Base-by-base conservation (phyloP, 2,797 vertebrate species). In the Gallinago stenura region DNA sequence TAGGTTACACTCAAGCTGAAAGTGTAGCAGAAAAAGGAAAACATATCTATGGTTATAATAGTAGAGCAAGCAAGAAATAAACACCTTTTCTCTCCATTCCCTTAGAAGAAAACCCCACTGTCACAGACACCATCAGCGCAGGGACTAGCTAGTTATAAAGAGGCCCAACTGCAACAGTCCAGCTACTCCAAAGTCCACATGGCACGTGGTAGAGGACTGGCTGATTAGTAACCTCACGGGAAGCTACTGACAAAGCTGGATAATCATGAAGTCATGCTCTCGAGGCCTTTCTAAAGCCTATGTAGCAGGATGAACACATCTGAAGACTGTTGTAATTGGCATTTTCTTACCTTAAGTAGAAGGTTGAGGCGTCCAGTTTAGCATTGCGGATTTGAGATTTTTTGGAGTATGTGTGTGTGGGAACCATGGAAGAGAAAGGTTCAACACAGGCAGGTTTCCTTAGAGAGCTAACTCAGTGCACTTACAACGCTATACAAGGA, bases 351-450 rank as follows among this genome's bases (percentile, higher is more conserved):
- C 20, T 19, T 4, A 25, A 88, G 20, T 0, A 60, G 15, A 80
- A 73, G 28, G 48, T 1, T 22, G 31, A 4, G 21, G 24, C 3
- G 5, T 46, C 20, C 7, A 1, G 30, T 43, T 70, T 70, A 82
- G 62, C 28, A 37, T 1, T 37, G 28, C 13, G 8, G 31, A 62
- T 48, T 33, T 50, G 20, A 69, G 37, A 35, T 39, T 91, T 53
- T 57, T 46, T 7, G 8, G 41, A 30, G 21, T 28, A 56, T 3
- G 0, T 1, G 0, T 13, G 7, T 8, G 4, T 4, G 13, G 6
- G 3, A 16, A 83, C 14, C 3, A 1, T 57, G 10, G 25, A n/a
- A 75, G 30, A 86, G n/a, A 84, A 51, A 7, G 10, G 53, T 68
- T 77, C 75, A 64, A 26, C 15, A 64, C 0, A 45, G 22, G 20